Conservation (phyloP, 2,888 invertebrate genomes). For the Apocheima hispidaria region DNA sequence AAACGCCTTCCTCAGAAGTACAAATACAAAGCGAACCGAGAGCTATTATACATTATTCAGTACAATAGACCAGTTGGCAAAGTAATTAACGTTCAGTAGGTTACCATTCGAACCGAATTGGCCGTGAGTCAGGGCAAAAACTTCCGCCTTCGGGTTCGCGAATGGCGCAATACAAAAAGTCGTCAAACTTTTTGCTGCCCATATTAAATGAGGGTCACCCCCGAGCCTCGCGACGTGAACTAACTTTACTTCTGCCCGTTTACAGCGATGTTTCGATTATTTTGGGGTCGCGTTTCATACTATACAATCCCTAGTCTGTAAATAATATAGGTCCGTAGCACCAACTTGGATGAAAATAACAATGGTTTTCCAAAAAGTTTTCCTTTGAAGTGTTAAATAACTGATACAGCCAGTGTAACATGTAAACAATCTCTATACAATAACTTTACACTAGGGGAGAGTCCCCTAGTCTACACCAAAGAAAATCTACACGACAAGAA, state of each 20-base stretch:
- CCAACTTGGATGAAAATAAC: too few relatives aligned
- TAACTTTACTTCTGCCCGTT: constrained; percentile 15
- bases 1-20: background rate
- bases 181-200: constrained; percentile 28
- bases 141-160: constrained; percentile 38
- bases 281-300: background rate
- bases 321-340: too few relatives aligned
- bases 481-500: too few relatives aligned
- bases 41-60: constrained; percentile 19
- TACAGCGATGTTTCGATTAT: constrained; percentile 15
- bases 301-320: background rate
- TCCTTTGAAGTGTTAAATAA: too few relatives aligned
- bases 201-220: constrained; percentile 54
- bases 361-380: too few relatives aligned
- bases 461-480: too few relatives aligned
- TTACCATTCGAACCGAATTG: constrained; percentile 33
- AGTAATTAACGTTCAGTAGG: constrained; percentile 36
- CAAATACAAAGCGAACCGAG: constrained; percentile 7
- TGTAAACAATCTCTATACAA: too few relatives aligned
- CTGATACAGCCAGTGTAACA: too few relatives aligned
- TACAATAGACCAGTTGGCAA: constrained; percentile 26
- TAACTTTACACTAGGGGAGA: too few relatives aligned
- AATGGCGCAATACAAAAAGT: constrained; percentile 51
- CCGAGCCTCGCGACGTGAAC: constrained; percentile 22
- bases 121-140: constrained; percentile 48